These are phyloP conservation scores for Nymphicus hollandicus DNA, from an alignment of 2,113 vertebrate species.

Conservation along the genomic window DNA sequence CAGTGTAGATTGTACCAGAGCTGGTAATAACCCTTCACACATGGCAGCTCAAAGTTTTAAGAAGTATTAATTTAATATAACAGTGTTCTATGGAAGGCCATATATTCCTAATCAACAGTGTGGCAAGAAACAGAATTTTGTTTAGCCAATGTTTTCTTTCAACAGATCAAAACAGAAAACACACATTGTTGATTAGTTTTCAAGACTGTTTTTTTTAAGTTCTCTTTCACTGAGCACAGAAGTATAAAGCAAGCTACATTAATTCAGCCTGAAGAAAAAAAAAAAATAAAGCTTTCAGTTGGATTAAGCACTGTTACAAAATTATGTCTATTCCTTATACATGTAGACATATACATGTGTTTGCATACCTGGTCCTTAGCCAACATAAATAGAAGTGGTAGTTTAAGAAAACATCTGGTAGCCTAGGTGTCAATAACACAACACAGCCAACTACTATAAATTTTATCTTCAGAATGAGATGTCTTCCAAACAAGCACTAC, in stretches of 20 bases:
- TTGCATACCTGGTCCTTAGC: neutral
- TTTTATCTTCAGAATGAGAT: rapidly evolving
- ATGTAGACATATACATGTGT: neutral
- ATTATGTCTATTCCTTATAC: rapidly evolving
- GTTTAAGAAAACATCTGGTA: neutral
- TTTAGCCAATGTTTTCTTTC: neutral
- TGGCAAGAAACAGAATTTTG: neutral
- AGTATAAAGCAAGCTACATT: neutral
- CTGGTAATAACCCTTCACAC: neutral
- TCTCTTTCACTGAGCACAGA: neutral
- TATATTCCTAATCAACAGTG: neutral
- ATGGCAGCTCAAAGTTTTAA: neutral
- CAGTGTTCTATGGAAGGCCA: neutral
- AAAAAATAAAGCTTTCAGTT: neutral
- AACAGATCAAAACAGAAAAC: neutral
- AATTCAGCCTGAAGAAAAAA: neutral
- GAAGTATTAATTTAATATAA: neutral
- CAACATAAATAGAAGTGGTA: rapidly evolving
- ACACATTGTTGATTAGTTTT: neutral
- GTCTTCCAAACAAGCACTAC: neutral
- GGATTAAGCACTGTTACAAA: neutral
- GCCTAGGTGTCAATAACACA: neutral
- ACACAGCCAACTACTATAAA: neutral
- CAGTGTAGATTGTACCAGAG: neutral
- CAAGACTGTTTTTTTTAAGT: neutral